These are phyloP conservation scores for Muricea muricata DNA, from an alignment of 92 coral and sea anemone genomes.

Conservation along the genomic window DNA sequence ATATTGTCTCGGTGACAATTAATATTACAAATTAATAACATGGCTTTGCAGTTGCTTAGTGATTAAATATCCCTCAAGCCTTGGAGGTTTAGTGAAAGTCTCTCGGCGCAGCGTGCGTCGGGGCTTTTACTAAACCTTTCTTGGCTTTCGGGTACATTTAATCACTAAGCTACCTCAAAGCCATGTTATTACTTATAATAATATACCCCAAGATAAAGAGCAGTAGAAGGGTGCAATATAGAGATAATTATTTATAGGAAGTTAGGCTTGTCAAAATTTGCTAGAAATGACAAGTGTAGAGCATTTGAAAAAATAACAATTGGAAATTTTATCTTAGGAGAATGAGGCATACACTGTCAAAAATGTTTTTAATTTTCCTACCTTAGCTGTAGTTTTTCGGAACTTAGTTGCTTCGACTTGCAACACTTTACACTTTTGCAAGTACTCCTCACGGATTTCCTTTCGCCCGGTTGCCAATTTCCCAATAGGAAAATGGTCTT, in stretches of 20 bases:
- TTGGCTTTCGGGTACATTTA: no score
- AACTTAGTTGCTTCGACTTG: not conserved
- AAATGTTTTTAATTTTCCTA: not conserved
- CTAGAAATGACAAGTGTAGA: no score
- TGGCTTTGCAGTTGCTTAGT: no score
- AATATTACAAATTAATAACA: no score
- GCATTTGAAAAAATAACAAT: not conserved
- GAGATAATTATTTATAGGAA: no score
- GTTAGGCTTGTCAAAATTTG: no score
- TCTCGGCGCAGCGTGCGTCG: no score
- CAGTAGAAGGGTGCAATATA: not conserved
- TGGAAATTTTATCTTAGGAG: not conserved
- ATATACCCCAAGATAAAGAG: not conserved
- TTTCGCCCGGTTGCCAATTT: not conserved
- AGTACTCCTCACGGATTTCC: not conserved
- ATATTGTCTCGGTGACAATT: no score
- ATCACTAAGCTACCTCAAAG: no score
- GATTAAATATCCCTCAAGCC: no score
- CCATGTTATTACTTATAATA: no score
- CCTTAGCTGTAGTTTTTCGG: not conserved
- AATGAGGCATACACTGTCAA: not conserved
- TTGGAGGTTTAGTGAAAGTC: no score
- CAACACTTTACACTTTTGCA: not conserved
- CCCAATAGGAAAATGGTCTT: slow-evolving; percentile 27
- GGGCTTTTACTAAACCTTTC: not conserved